Base-by-base conservation (phyloP, 2,113 vertebrate genomes). In the Rhinoptilus africanus region DNA sequence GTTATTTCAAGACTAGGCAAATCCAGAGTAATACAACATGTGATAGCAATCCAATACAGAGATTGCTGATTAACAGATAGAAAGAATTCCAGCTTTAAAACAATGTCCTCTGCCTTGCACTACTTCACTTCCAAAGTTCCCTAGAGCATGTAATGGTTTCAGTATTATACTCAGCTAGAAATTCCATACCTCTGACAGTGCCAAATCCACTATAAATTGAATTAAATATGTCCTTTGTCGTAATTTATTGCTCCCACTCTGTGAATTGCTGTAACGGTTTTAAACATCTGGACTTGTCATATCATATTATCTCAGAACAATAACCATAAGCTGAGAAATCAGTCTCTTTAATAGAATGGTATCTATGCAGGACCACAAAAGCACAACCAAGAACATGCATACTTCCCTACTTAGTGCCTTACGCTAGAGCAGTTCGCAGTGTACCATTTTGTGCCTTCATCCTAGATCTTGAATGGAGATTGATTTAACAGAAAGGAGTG, bases 231-330 rank as follows among this genome's bases (percentile, higher is more conserved):
- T 57, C 64, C 59, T 92, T 75, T 92, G 83, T 35, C 6, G 3
- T 93, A 93, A 96, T 93, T 82, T 92, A 88, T 96, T 95, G 10
- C 69, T 95, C 64, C 37, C 74, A 56, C 57, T 87, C 48, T 82
- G 69, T 95, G 85, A 85, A 86, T 72, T 66, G 37, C 41, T 92
- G 76, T 60, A 85, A 78, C 67, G 77, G 22, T 92, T 95, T 96
- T 63, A 97, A 96, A 95, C 85, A 93, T 95, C 92, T 93, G 64
- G 72, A 72, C 54, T 57, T 63, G 71, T 97, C 88, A 69, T 91
- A 80, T 74, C 14, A 6, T 50, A 91, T 90, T 96, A 89, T 92
- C 76, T 59, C 80, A 64, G 50, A 95, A 94, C 91, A 97, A 89
- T 60, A 93, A 83, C 45, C 71, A 73, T 69, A 48, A 71, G 20